Evolutionary conservation across 2,888 invertebrate genomes (phyloP).

Genomic region (Sussaba pulchella): DNA sequence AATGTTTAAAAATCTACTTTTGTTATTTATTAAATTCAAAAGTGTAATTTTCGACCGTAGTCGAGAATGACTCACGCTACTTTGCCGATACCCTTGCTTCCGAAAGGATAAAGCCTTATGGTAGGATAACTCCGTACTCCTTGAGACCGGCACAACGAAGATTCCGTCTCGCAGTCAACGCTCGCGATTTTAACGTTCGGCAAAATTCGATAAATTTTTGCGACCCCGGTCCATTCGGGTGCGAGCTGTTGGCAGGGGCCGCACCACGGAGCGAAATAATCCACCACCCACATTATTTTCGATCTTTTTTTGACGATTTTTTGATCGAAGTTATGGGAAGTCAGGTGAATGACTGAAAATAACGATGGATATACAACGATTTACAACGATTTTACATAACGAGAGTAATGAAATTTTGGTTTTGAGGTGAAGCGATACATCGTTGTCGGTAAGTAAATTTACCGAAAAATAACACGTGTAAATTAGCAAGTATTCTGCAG

Average conservation of each 20-base stretch:
- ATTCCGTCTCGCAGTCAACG: constrained; percentile 88
- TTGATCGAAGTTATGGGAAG: constrained; percentile 85
- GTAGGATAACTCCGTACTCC: constrained; percentile 89
- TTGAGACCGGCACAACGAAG: constrained; percentile 86
- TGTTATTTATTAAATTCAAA: neutral
- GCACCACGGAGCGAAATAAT: constrained; percentile 92
- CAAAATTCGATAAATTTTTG: constrained; percentile 85
- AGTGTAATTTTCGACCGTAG: neutral
- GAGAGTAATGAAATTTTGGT: too few relatives aligned
- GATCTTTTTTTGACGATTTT: constrained; percentile 85
- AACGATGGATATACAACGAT: neutral
- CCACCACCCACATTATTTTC: constrained; percentile 88
- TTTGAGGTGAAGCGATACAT: too few relatives aligned
- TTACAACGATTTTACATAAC: constrained; percentile 31
- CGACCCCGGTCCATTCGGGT: constrained; percentile 89
- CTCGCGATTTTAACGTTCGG: constrained; percentile 87
- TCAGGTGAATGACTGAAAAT: constrained; percentile 87
- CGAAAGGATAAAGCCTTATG: constrained; percentile 88
- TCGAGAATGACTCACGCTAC: constrained; percentile 84
- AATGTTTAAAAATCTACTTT: too few relatives aligned
- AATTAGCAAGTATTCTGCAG: too few relatives aligned
- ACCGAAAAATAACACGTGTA: too few relatives aligned
- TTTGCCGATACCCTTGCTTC: constrained; percentile 84
- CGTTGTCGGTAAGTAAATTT: too few relatives aligned
- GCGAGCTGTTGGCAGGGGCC: constrained; percentile 90